Conservation (phyloP, 2,113 vertebrate genomes). For the Lipophrys pholis region DNA sequence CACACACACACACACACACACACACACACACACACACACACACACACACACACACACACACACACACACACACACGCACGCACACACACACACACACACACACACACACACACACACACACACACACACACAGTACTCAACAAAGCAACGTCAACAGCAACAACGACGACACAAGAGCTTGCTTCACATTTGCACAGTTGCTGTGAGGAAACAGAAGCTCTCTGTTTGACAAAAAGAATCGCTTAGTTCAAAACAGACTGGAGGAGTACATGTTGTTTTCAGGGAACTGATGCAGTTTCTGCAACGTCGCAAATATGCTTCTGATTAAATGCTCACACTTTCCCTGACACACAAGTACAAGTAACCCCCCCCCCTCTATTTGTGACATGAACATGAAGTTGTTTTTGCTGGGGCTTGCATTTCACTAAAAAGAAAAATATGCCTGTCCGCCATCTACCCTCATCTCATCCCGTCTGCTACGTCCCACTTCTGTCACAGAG, state of each 20-base stretch:
- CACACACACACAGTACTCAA: neutral
- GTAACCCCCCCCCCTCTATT: neutral
- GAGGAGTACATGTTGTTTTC: neutral
- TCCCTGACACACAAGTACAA: neutral
- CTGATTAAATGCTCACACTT: conserved; percentile 1
- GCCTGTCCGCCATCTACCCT: neutral
- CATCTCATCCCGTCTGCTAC: neutral
- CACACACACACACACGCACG: too few relatives aligned
- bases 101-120: too few relatives aligned
- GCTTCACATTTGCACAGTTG: neutral
- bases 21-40: too few relatives aligned
- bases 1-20: too few relatives aligned
- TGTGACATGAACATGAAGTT: neutral
- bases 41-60: too few relatives aligned
- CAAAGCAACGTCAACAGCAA: neutral
- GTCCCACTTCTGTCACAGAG: neutral
- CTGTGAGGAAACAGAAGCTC: neutral
- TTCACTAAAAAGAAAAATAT: neutral
- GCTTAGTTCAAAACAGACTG: neutral
- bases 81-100: too few relatives aligned
- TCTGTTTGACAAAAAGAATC: conserved; percentile 9
- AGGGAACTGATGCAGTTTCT: conserved; percentile 14
- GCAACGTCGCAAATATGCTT: conserved; percentile 19
- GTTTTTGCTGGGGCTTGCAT: neutral
- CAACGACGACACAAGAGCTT: conserved; percentile 2